phyloP scores from a whole-genome alignment of 2,888 invertebrate species.

The Sericinus montela region DNA sequence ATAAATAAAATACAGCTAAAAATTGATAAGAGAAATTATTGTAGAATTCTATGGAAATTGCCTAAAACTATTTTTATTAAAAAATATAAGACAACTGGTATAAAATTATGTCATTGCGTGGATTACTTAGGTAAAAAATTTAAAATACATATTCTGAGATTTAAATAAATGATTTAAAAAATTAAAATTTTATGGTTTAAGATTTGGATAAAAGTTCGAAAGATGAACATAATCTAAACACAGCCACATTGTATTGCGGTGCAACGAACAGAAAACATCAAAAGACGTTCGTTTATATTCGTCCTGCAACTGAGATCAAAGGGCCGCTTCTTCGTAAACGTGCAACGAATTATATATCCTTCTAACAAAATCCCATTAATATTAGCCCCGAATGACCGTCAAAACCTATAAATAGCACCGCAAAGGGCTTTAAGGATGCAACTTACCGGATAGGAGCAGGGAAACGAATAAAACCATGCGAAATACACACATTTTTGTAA shows the following conservation, averaged over 20 bases:
- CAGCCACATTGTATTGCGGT: slow-evolving; percentile 16
- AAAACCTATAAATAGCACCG: slow-evolving; percentile 60
- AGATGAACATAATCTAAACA: slow-evolving; percentile 15
- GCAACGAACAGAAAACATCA: slow-evolving; percentile 18
- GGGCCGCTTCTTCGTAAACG: slow-evolving; percentile 27
- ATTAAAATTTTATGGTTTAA: too few relatives aligned
- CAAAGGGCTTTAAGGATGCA: slow-evolving; percentile 57
- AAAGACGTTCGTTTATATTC: slow-evolving; percentile 20
- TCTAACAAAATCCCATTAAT: slow-evolving; percentile 57
- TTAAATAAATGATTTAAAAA: too few relatives aligned
- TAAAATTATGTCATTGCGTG: too few relatives aligned
- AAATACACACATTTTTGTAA: slow-evolving; percentile 56
- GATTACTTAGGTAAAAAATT: too few relatives aligned
- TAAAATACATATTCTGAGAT: too few relatives aligned
- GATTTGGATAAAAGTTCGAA: background rate
- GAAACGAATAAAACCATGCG: slow-evolving; percentile 49
- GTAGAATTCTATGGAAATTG: too few relatives aligned
- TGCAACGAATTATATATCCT: slow-evolving; percentile 36
- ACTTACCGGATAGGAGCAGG: slow-evolving; percentile 67
- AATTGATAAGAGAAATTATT: too few relatives aligned
- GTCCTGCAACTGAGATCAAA: slow-evolving; percentile 33
- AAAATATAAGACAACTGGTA: too few relatives aligned
- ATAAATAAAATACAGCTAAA: too few relatives aligned
- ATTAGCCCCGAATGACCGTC: slow-evolving; percentile 61
- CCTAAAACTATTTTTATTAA: too few relatives aligned